A percentile compares a stretch with the other conserved stretches of the same genome.
Evolutionary conservation across 2,888 invertebrate genomes (phyloP).

Genomic region (Latrodectus elegans): DNA sequence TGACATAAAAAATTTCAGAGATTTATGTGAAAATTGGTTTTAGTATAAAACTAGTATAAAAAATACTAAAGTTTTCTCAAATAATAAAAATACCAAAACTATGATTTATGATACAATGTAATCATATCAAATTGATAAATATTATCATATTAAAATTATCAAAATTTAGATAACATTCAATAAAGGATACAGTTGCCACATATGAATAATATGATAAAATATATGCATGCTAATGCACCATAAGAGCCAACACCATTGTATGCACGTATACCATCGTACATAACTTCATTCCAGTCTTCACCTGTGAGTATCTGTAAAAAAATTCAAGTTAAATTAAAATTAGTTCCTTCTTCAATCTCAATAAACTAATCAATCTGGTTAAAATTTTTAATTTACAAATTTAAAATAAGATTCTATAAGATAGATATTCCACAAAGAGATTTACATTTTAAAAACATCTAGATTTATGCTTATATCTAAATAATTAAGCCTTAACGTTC

Average conservation of each 20-base stretch:
- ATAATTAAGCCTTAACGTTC: too few relatives aligned
- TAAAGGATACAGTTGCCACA: constrained; percentile 88
- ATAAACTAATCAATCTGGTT: neutral
- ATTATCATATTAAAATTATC: neutral
- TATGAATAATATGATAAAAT: constrained; percentile 99
- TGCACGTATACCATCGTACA: constrained; percentile 98
- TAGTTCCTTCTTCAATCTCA: neutral
- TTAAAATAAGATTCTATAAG: neutral
- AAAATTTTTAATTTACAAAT: neutral
- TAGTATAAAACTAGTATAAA: too few relatives aligned
- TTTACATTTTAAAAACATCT: too few relatives aligned
- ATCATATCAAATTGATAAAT: neutral
- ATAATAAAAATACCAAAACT: too few relatives aligned
- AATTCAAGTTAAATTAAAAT: neutral
- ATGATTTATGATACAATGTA: too few relatives aligned
- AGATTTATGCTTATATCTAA: too few relatives aligned
- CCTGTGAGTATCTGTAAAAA: constrained; percentile 92
- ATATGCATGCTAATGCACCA: constrained; percentile 95
- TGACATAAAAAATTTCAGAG: too few relatives aligned
- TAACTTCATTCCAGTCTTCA: constrained; percentile 99
- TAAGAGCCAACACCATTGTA: constrained; percentile 94
- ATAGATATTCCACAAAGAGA: neutral
- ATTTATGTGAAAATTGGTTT: too few relatives aligned
- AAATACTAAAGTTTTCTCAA: too few relatives aligned
- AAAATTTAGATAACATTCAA: neutral